These are phyloP conservation scores for Meiosimyza platycephala DNA, from an alignment of 2,888 invertebrate species.

Conservation along the genomic window DNA sequence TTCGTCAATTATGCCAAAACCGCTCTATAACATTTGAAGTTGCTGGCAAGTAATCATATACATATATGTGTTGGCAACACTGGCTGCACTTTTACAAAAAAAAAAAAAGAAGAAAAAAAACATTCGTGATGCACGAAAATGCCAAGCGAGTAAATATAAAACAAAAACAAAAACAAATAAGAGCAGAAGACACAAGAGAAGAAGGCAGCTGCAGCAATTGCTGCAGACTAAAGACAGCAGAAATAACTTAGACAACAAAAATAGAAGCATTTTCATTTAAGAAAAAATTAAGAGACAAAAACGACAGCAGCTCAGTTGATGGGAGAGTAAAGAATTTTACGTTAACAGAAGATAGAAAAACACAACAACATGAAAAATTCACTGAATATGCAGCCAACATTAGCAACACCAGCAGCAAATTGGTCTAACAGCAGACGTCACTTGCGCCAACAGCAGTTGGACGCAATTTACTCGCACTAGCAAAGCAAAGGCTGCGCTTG, in stretches of 20 bases:
- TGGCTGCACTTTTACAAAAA: background rate
- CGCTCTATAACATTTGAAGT: too few species aligned
- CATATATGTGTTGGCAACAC: too few species aligned
- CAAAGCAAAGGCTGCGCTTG: background rate
- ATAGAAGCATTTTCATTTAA: too few species aligned
- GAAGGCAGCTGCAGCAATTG: background rate
- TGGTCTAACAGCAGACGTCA: too few species aligned
- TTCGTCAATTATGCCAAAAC: too few species aligned
- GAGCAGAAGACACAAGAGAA: background rate
- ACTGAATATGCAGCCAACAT: conserved; percentile 4
- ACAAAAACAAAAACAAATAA: conserved; percentile 3
- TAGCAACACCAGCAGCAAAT: background rate
- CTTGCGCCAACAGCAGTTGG: too few species aligned
- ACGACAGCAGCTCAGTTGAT: too few species aligned
- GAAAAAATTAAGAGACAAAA: too few species aligned
- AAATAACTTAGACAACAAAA: too few species aligned
- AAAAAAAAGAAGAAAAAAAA: background rate
- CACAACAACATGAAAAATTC: background rate
- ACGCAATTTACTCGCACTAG: too few species aligned
- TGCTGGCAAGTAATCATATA: too few species aligned
- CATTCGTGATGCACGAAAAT: background rate
- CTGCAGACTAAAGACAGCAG: too few species aligned
- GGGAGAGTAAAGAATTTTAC: background rate
- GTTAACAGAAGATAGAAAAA: background rate
- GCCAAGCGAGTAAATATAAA: background rate